These are phyloP conservation scores for Imbricaverruca yamaguchii DNA, from an alignment of 2,888 invertebrate species.

Conservation along the genomic window DNA sequence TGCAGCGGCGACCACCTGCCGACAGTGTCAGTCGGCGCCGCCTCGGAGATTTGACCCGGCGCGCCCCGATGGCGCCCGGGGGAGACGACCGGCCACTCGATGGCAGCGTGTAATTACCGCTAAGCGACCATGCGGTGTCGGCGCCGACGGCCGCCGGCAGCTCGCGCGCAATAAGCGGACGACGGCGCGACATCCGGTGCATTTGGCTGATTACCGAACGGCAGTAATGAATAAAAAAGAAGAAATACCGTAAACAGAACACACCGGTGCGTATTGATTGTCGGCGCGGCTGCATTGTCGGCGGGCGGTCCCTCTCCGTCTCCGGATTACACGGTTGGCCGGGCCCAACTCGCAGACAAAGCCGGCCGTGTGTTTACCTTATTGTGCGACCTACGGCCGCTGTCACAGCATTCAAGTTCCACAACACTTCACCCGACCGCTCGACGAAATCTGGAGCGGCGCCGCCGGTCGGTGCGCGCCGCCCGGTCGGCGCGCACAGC, in stretches of 20 bases:
- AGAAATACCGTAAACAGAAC: background rate
- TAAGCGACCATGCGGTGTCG: slow-evolving; percentile 6
- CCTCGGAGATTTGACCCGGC: too few species aligned
- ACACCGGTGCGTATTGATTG: slow-evolving; percentile 13
- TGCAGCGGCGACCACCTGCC: too few species aligned
- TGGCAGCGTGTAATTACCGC: background rate
- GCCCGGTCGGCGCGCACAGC: background rate
- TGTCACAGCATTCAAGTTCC: slow-evolving; percentile 14
- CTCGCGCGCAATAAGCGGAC: background rate
- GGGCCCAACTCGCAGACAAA: background rate
- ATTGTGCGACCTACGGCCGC: slow-evolving; percentile 1
- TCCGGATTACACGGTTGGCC: background rate
- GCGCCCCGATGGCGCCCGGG: too few species aligned
- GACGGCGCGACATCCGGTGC: background rate
- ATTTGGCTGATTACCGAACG: background rate
- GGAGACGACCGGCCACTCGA: background rate
- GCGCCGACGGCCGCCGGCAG: background rate
- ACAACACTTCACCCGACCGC: background rate
- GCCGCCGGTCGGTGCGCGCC: background rate
- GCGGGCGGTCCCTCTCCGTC: background rate
- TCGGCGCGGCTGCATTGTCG: background rate
- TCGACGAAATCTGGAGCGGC: background rate
- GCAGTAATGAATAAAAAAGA: background rate
- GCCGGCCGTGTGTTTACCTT: slow-evolving; percentile 5
- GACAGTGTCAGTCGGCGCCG: too few species aligned